Conservation (phyloP, 2,797 vertebrate genomes). For the Enteromius radiatus region DNA sequence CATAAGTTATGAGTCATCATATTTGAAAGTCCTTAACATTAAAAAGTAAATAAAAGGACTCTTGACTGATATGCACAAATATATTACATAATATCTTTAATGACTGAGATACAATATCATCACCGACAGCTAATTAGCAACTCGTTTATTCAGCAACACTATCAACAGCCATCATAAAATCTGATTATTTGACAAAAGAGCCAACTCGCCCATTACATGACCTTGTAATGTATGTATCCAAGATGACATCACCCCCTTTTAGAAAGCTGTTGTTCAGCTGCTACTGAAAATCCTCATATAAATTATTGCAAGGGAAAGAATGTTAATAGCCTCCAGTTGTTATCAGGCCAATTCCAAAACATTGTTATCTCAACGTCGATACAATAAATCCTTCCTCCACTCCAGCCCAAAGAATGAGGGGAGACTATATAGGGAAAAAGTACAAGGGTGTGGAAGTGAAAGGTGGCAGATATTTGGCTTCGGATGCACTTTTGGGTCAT, state of each 20-base stretch:
- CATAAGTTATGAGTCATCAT: background rate
- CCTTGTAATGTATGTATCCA: constrained; percentile 43
- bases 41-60: background rate
- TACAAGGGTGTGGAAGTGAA: constrained; percentile 34
- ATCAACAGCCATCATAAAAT: constrained; percentile 29
- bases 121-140: background rate
- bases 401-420: constrained; percentile 35
- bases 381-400: constrained; percentile 60
- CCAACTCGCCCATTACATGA: constrained; percentile 36
- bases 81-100: background rate
- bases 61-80: background rate
- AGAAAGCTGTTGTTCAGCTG: constrained; percentile 59
- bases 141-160: constrained; percentile 23
- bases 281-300: constrained; percentile 67
- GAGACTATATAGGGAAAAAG: constrained; percentile 31
- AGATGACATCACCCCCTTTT: constrained; percentile 55
- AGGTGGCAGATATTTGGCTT: constrained; percentile 49
- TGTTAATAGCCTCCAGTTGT: constrained; percentile 62
- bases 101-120: constrained; percentile 8
- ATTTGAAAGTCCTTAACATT: background rate
- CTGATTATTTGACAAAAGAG: constrained; percentile 35
- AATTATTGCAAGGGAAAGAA: constrained; percentile 61
- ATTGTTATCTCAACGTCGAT: constrained; percentile 62
- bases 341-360: constrained; percentile 62
- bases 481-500: constrained; percentile 17